Evolutionary conservation across 2,888 invertebrate species (phyloP), one percentile per base, ranked within the genome.

Genomic region (Pachycephus smyrnensis): DNA sequence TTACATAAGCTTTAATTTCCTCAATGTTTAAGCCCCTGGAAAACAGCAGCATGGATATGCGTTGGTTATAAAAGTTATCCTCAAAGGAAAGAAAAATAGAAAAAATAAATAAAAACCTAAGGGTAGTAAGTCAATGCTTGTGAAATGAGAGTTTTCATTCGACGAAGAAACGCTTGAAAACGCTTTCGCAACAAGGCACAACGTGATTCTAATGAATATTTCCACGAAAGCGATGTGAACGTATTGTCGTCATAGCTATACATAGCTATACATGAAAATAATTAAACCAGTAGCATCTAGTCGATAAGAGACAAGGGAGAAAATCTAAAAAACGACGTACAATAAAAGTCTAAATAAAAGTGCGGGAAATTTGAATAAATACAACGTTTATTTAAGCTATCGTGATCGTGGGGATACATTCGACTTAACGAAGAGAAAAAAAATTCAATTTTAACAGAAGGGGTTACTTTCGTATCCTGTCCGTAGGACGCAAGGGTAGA

Each of bases 291-390:
- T 15, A 6, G 15, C 15, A 4, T 6, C 1, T 12, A 15, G 40
- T 15, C 4, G 15, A 40, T 15, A 4, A 6, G 15, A 15, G 40
- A 15, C 6, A 4, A 15, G 15, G 33, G 40, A 15, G 12, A 40
- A 40, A 40, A 40, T 40, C 4, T 40, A 4, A 4, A 15, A 40
- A 40, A 15, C 4, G 15, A 40, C 15, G 6, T 40, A 15, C 15
- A 40, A 6, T 1, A 4, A 40, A 40, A 15, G 4, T 15, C 4
- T 0, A 55, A 23, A 55, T 23, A 1, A 55, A 68, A 75, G 30
- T 1, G 55, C 15, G 32, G 30, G 11, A 75, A 74, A 77, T 77
- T 77, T 75, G 74, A 77, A 77, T 77, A 75, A 77, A 77, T 76
- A 74, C 11, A 33, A 77, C n/a, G 31, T 75, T 74, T 77, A 69